A percentile compares a stretch with the other conserved stretches of the same genome.
Conservation (phyloP, 53 echinoderm and acorn worm species). For the Zoroaster sp. region DNA sequence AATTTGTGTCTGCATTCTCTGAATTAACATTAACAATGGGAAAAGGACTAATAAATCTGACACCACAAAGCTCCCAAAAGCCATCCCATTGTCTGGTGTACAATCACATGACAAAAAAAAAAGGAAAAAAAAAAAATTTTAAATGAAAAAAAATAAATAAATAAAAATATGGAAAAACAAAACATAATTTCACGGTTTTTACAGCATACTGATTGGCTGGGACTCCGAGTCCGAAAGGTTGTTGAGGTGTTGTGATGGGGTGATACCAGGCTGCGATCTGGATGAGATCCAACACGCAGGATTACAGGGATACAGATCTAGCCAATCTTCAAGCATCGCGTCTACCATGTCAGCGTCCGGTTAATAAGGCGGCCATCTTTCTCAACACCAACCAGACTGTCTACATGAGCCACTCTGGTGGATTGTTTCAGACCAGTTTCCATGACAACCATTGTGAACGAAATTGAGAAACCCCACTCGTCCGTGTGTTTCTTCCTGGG, state of each 20-base stretch:
- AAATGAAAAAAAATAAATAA: too few relatives aligned
- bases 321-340: neutral
- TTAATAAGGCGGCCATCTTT: neutral
- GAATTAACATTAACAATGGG: too few relatives aligned
- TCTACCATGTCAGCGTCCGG: neutral
- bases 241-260: neutral
- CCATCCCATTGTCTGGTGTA: neutral
- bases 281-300: too few relatives aligned
- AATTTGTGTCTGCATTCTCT: too few relatives aligned
- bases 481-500: neutral
- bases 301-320: too few relatives aligned
- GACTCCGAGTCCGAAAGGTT: neutral
- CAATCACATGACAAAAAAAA: neutral
- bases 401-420: neutral
- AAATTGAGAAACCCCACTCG: conserved; percentile 1
- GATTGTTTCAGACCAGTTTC: neutral
- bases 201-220: conserved; percentile 23
- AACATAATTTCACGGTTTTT: conserved; percentile 25
- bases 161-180: neutral
- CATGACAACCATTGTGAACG: conserved; percentile 5
- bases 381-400: neutral
- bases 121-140: neutral
- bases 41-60: too few relatives aligned
- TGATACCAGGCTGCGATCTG: neutral
- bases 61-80: too few relatives aligned